Conservation (phyloP, 2,113 vertebrate genomes). For the Cryptomyrus ogoouensis region DNA sequence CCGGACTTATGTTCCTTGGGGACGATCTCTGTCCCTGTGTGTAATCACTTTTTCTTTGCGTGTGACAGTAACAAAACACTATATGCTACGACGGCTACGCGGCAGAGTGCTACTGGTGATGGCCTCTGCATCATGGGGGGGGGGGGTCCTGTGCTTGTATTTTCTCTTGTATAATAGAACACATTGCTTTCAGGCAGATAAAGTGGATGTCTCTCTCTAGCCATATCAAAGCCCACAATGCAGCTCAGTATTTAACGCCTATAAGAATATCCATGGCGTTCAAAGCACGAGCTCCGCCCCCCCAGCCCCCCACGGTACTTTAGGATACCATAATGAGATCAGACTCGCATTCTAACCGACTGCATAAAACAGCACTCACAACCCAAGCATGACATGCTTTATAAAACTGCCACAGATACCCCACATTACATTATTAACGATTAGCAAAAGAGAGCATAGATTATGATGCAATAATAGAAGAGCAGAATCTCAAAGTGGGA, state of each 20-base stretch:
- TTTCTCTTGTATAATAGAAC: not conserved
- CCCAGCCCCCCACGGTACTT: not conserved
- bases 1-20: not conserved
- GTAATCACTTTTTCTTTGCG: not conserved
- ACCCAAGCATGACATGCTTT: not conserved
- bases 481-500: not conserved
- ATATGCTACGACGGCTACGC: not conserved
- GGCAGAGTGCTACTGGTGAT: not conserved
- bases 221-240: not conserved
- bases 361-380: not conserved
- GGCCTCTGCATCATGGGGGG: not conserved
- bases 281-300: not conserved
- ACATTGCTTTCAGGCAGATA: not conserved
- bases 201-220: not conserved
- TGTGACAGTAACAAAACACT: not conserved
- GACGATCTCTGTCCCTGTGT: not conserved
- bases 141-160: not conserved
- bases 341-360: not conserved
- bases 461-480: not conserved
- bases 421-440: not conserved
- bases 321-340: not conserved
- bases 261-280: not conserved
- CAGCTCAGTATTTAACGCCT: not conserved
- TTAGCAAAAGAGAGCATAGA: not conserved
- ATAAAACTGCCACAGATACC: not conserved